Percentiles rank a stretch among this genome's conserved stretches.
phyloP scores from a whole-genome alignment of 2,888 invertebrate genomes.

The Nomada flava region DNA sequence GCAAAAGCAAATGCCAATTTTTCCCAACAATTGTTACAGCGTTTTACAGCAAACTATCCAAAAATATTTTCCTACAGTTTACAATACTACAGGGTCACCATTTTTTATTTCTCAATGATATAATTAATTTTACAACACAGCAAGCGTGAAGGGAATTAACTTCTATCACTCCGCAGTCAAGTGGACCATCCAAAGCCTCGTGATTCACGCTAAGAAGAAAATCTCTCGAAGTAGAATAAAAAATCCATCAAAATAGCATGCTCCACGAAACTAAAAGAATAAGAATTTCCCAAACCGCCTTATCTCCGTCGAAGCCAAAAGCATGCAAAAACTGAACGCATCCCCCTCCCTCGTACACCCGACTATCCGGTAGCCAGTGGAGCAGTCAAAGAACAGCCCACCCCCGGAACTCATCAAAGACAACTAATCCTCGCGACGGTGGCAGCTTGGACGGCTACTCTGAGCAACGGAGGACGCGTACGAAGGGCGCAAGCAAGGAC shows the following conservation, averaged over 20 bases:
- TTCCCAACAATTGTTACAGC: too few relatives aligned
- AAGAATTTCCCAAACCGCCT: slow-evolving; percentile 7
- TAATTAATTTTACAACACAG: too few relatives aligned
- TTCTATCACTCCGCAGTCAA: too few relatives aligned
- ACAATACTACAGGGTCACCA: too few relatives aligned
- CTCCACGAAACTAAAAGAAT: not conserved
- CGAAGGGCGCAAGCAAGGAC: slow-evolving; percentile 74
- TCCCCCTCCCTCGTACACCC: not conserved
- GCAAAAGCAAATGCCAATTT: too few relatives aligned
- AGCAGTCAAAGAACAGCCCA: slow-evolving; percentile 18
- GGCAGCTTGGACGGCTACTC: slow-evolving; percentile 2
- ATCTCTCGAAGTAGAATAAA: not conserved
- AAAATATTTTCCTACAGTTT: too few relatives aligned
- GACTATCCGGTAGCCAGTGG: not conserved
- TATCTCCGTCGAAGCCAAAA: not conserved
- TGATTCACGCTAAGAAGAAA: too few relatives aligned
- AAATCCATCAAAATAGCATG: not conserved
- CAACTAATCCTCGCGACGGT: slow-evolving; percentile 36
- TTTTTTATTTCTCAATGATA: too few relatives aligned
- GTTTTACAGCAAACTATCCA: too few relatives aligned
- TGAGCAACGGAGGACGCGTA: not conserved
- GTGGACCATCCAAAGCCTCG: too few relatives aligned
- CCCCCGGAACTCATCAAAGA: slow-evolving; percentile 36
- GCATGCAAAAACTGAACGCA: slow-evolving; percentile 6
- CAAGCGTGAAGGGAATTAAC: too few relatives aligned